Conservation (phyloP, 2,797 vertebrate genomes). For the Pyrocephalus nanus region DNA sequence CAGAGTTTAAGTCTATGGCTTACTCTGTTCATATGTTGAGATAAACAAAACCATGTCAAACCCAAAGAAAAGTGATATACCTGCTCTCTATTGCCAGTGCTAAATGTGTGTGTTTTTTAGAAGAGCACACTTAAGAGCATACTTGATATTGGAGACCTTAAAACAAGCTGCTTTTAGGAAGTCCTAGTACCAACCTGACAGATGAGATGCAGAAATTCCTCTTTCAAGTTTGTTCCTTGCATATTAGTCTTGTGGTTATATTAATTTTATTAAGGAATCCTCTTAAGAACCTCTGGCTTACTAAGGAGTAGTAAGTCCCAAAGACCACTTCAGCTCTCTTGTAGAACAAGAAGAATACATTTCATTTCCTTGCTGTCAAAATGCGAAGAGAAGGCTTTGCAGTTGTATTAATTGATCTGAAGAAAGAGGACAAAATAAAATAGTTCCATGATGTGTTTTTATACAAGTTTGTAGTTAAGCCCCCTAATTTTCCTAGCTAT, state of each 20-base stretch:
- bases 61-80: neutral
- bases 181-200: neutral
- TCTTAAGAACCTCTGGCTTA: neutral
- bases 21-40: neutral
- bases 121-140: neutral
- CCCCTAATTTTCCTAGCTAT: neutral
- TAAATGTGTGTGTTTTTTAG: neutral
- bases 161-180: neutral
- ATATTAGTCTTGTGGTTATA: neutral
- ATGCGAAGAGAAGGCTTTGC: neutral
- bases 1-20: neutral
- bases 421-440: neutral
- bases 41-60: neutral
- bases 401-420: neutral
- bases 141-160: neutral
- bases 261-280: neutral
- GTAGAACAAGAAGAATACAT: neutral
- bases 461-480: neutral
- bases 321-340: neutral
- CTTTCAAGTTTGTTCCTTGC: neutral
- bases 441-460: accelerated
- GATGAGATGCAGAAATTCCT: neutral
- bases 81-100: neutral
- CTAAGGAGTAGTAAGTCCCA: neutral
- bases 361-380: neutral